phyloP scores from a whole-genome alignment of 2,797 vertebrate genomes.

The Malacoraja senta region DNA sequence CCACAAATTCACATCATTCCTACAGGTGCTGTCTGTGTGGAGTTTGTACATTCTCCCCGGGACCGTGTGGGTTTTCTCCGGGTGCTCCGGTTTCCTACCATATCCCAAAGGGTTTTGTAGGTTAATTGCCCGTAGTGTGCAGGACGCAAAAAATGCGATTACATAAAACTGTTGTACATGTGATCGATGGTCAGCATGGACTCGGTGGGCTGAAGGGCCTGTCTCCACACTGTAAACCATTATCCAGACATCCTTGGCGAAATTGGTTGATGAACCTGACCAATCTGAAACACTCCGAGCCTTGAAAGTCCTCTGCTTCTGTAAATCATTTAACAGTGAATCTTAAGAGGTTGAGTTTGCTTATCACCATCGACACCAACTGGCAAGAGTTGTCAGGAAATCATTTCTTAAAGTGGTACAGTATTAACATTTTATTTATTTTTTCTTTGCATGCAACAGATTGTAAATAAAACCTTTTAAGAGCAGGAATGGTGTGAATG shows the following conservation, averaged over 20 bases:
- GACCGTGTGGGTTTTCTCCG: no score
- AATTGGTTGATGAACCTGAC: not conserved
- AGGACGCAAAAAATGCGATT: no score
- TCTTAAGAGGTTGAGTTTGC: not conserved
- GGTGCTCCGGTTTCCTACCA: no score
- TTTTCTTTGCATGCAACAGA: not conserved
- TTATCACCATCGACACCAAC: not conserved
- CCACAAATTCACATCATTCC: not conserved
- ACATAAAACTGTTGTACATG: no score
- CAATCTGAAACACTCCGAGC: not conserved
- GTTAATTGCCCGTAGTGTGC: no score
- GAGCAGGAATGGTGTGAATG: not conserved
- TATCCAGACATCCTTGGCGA: not conserved
- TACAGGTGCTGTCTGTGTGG: no score
- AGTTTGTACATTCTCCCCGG: no score
- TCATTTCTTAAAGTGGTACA: not conserved
- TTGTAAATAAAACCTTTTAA: no score
- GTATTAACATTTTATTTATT: not conserved
- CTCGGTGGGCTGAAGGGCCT: no score
- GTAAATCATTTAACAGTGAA: not conserved
- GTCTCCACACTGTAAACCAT: not conserved
- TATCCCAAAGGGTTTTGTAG: no score
- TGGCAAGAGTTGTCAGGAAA: not conserved
- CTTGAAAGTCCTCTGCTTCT: not conserved
- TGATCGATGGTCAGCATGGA: no score